Evolutionary conservation across 2,797 vertebrate genomes (phyloP).

Genomic region (Numenius phaeopus): DNA sequence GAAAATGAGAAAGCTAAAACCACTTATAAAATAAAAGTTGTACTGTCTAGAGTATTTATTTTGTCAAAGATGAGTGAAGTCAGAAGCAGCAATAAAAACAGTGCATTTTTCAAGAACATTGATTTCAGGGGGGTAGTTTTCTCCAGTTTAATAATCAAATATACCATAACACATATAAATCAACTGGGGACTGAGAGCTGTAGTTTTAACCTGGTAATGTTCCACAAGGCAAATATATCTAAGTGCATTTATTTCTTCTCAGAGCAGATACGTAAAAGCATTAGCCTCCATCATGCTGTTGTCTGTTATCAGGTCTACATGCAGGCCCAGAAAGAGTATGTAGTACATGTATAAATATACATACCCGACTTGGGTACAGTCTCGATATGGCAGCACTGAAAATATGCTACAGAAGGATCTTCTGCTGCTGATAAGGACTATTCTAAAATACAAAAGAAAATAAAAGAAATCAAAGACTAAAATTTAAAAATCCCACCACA

Average conservation of each 20-base stretch:
- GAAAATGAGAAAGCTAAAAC: neutral
- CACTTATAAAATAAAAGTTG: neutral
- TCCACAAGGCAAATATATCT: neutral
- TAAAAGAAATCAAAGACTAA: constrained; percentile 80
- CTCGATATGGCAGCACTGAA: constrained; percentile 99
- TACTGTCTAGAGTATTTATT: neutral
- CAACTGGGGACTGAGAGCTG: neutral
- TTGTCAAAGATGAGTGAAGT: neutral
- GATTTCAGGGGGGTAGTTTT: neutral
- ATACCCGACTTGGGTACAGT: constrained; percentile 98
- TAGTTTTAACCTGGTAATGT: neutral
- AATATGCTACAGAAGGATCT: constrained; percentile 99
- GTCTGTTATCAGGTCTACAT: neutral
- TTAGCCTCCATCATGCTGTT: constrained; percentile 11
- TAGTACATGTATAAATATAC: constrained; percentile 82
- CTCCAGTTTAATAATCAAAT: neutral
- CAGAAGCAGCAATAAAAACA: neutral
- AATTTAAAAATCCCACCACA: constrained; percentile 65
- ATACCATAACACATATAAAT: neutral
- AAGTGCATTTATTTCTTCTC: neutral
- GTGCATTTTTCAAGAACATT: neutral
- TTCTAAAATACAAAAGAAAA: constrained; percentile 90
- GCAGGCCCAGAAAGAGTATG: constrained; percentile 59
- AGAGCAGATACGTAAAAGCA: constrained; percentile 21
- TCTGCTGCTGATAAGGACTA: constrained; percentile 99